Evolutionary conservation across 1,140 invertebrate genomes (phyloP).

Genomic region (Drosophila miranda): DNA sequence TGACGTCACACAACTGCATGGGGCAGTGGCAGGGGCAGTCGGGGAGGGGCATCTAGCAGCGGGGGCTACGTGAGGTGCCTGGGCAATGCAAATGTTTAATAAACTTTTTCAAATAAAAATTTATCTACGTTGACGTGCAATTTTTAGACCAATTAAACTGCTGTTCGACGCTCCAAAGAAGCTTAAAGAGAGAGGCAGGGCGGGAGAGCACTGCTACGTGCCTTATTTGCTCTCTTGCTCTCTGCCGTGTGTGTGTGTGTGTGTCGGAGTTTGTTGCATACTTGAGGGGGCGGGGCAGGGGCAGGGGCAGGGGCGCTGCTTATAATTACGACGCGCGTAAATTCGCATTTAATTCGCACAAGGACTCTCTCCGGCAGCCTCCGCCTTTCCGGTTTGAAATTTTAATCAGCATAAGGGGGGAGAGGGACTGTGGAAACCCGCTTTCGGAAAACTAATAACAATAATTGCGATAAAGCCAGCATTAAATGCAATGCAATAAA

Average conservation of each 20-base stretch:
- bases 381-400: constrained; percentile 61
- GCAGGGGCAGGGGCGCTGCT: neutral
- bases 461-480: constrained; percentile 80
- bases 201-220: constrained; percentile 20
- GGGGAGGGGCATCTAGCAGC: neutral
- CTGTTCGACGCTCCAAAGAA: constrained; percentile 21
- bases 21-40: neutral
- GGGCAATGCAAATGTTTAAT: constrained; percentile 76
- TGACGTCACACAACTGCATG: constrained; percentile 50
- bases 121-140: constrained; percentile 78
- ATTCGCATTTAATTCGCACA: constrained; percentile 45
- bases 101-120: constrained; percentile 81
- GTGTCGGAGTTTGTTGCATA: constrained; percentile 4
- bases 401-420: constrained; percentile 64
- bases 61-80: constrained; percentile 64
- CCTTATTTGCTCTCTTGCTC: neutral
- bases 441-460: constrained; percentile 70
- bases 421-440: constrained; percentile 12
- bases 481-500: constrained; percentile 63
- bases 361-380: constrained; percentile 12
- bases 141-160: constrained; percentile 77
- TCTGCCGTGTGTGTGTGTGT: constrained; percentile 5
- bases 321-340: constrained; percentile 52
- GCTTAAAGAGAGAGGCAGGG: neutral
- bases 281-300: neutral